Conservation (phyloP, 2,797 vertebrate species). For the Poecilia gillii region DNA sequence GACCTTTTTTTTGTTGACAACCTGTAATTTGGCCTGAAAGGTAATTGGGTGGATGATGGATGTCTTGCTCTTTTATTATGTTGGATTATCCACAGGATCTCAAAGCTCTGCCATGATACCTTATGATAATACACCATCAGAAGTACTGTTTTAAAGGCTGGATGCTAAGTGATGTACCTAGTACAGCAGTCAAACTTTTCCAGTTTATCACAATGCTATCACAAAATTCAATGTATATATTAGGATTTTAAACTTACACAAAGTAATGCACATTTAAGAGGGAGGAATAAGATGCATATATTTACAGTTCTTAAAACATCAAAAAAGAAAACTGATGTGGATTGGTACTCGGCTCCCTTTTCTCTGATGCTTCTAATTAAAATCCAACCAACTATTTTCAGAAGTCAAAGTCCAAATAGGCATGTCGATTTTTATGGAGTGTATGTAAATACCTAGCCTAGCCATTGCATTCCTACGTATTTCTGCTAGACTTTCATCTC, state of each 20-base stretch:
- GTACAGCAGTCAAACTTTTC: neutral
- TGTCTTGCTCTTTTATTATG: constrained; percentile 68
- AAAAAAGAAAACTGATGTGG: neutral
- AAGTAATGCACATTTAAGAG: neutral
- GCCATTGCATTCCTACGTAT: too few relatives aligned
- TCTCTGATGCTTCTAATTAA: neutral
- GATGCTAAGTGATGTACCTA: neutral
- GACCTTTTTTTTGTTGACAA: constrained; percentile 60
- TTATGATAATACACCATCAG: neutral
- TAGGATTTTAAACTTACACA: neutral
- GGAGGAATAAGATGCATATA: neutral
- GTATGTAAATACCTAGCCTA: neutral
- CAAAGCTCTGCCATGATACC: neutral
- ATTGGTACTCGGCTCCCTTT: neutral
- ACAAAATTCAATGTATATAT: neutral
- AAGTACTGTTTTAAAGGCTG: neutral
- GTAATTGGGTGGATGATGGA: constrained; percentile 71
- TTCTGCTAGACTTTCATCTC: too few relatives aligned
- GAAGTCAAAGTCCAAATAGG: neutral
- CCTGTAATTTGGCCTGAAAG: constrained; percentile 65
- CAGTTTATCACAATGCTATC: neutral
- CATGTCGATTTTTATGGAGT: neutral
- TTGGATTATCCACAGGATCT: constrained; percentile 53
- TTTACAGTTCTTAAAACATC: neutral
- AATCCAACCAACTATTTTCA: neutral